These are phyloP conservation scores for Pocillopora grandis DNA, from an alignment of 92 coral and sea anemone genomes.

Conservation along the genomic window DNA sequence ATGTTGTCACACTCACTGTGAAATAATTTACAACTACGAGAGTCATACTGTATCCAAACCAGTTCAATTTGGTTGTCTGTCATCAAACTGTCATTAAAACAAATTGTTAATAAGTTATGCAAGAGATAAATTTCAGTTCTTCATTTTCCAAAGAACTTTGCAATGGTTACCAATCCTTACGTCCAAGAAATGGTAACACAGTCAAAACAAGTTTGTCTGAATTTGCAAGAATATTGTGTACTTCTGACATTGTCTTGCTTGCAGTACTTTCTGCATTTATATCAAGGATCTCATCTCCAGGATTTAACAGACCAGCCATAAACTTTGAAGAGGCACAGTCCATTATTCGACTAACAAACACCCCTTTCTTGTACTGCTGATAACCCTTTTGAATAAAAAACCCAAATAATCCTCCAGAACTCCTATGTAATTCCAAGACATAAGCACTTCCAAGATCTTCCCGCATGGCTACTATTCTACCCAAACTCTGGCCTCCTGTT, in stretches of 20 bases:
- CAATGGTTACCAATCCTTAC: slow-evolving; percentile 74
- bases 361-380: slow-evolving; percentile 71
- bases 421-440: slow-evolving; percentile 81
- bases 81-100: too few relatives aligned
- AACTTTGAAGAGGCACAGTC: slow-evolving; percentile 86
- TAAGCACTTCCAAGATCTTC: slow-evolving; percentile 82
- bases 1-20: too few relatives aligned
- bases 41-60: too few relatives aligned
- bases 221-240: slow-evolving; percentile 79
- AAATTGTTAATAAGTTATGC: background rate
- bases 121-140: background rate
- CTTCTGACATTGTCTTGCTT: slow-evolving; percentile 65
- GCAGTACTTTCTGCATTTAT: slow-evolving; percentile 69
- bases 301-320: slow-evolving; percentile 85
- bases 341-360: slow-evolving; percentile 85
- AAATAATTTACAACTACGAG: too few relatives aligned
- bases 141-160: background rate
- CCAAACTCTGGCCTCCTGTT: slow-evolving; percentile 77
- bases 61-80: too few relatives aligned
- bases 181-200: slow-evolving; percentile 70
- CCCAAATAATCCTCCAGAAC: slow-evolving; percentile 84
- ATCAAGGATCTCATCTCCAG: slow-evolving; percentile 94
- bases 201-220: slow-evolving; percentile 79
- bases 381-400: slow-evolving; percentile 89
- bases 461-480: slow-evolving; percentile 65